These are phyloP conservation scores for Dexiosoma caninum DNA, from an alignment of 2,888 invertebrate species.

Conservation along the genomic window DNA sequence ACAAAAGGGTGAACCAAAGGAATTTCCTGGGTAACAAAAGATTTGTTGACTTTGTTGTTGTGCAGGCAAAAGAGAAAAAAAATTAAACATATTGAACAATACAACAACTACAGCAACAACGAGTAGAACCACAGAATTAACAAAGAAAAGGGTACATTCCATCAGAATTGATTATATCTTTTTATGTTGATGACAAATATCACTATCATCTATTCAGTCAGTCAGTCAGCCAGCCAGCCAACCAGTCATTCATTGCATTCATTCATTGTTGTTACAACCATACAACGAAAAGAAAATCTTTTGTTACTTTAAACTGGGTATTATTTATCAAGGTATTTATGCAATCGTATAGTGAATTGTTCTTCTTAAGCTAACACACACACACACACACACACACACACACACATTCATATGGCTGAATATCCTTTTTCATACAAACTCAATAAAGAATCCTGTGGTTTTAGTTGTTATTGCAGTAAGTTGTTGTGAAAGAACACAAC, in stretches of 20 bases:
- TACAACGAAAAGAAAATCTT: slow-evolving; percentile 48
- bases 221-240: slow-evolving; percentile 27
- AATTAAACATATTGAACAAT: slow-evolving; percentile 52
- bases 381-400: too few species aligned
- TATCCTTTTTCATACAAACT: slow-evolving; percentile 11
- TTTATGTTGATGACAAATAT: slow-evolving; percentile 63
- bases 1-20: slow-evolving; percentile 17
- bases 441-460: slow-evolving; percentile 51
- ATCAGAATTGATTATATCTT: slow-evolving; percentile 51
- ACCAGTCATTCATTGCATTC: slow-evolving; percentile 17
- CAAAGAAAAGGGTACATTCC: slow-evolving; percentile 37
- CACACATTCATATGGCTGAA: too few species aligned
- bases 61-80: slow-evolving; percentile 6
- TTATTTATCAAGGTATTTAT: slow-evolving; percentile 52
- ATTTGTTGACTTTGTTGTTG: slow-evolving; percentile 54
- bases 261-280: slow-evolving; percentile 38
- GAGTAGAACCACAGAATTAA: neutral
- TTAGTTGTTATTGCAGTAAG: slow-evolving; percentile 3
- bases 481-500: slow-evolving; percentile 24
- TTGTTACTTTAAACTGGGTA: slow-evolving; percentile 55
- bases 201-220: slow-evolving; percentile 56
- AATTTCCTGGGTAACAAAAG: slow-evolving; percentile 60
- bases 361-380: neutral
- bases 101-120: neutral
- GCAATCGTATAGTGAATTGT: slow-evolving; percentile 4